Percentiles rank a stretch among this genome's conserved stretches.
Evolutionary conservation across 1,140 invertebrate genomes (phyloP).

Genomic region (Heliconius eleuchia): DNA sequence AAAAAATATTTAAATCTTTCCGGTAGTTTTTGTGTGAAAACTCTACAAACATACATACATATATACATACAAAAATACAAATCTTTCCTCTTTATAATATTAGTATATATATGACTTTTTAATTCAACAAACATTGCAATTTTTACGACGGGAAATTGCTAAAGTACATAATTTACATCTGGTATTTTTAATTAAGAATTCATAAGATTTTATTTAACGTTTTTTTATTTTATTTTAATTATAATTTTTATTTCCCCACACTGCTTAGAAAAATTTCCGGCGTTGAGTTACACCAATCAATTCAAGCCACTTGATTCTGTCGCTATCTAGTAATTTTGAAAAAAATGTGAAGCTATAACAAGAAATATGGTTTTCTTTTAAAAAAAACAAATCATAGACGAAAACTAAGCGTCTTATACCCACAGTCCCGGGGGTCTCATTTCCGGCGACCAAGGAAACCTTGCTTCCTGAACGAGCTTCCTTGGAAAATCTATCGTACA

Average conservation of each 20-base stretch:
- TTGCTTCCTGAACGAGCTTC: neutral
- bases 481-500: conserved; percentile 4
- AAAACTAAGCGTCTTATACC: conserved; percentile 4
- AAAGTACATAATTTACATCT: too few relatives aligned
- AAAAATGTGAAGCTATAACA: neutral
- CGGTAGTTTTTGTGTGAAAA: too few relatives aligned
- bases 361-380: neutral
- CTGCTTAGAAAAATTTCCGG: neutral
- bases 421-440: neutral
- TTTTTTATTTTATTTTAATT: too few relatives aligned
- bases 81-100: too few relatives aligned
- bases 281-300: neutral
- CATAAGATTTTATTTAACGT: too few relatives aligned
- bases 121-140: too few relatives aligned
- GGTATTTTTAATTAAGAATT: neutral
- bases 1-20: too few relatives aligned
- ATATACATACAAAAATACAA: too few relatives aligned
- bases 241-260: too few relatives aligned
- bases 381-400: conserved; percentile 3
- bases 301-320: neutral
- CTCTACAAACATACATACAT: too few relatives aligned
- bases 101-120: too few relatives aligned
- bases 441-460: conserved; percentile 8
- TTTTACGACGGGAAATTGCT: too few relatives aligned
- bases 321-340: neutral